Evolutionary conservation across 2,888 invertebrate species (phyloP), one percentile per base, ranked within the genome.

Genomic region (Podotricha telesiphe): DNA sequence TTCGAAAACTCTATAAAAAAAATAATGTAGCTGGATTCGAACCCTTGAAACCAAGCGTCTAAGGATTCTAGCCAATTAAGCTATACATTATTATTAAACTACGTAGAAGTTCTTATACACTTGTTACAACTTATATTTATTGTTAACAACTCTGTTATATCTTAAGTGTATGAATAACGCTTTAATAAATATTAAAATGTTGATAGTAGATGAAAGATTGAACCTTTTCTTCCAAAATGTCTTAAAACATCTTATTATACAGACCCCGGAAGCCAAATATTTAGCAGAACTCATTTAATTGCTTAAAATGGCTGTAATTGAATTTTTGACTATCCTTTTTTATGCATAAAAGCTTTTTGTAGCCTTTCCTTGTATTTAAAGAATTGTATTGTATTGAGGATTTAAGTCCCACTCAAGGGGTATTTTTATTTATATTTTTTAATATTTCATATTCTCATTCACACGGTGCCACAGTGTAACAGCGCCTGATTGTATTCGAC

Each of bases 201-300:
- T 28, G 28, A 28, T n/a, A n/a, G n/a, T 28, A 28, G 17, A 17
- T 10, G 17, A 47, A 19, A 10, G 10, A 17, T 7, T 48, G 17
- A 19, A 19, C 10, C 34, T 11, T 28, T 53, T 53, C 53, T 53
- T n/a, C 17, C 2, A n/a, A 53, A 53, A 28, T 53, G 6, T 15
- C 22, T 15, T 15, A 28, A 53, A 28, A 28, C 28, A 28, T 51
- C 15, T 28, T 28, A 28, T 28, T 28, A 53, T 22, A 53, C 28
- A 53, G 34, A 53, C 28, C 17, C 17, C 53, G 17, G 34, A 55
- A 11, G 55, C 17, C 55, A 55, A 37, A 55, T 55, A 55, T 55
- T 55, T 55, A 34, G 17, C 15, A 8, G 17, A 51, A 22, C 0
- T 53, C 28, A 8, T 34, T 55, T 55, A 37, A 55, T 55, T 55